A percentile compares a stretch with the other conserved stretches of the same genome.
Evolutionary conservation across 2,113 vertebrate genomes (phyloP).

Genomic region (Oreochromis niloticus): DNA sequence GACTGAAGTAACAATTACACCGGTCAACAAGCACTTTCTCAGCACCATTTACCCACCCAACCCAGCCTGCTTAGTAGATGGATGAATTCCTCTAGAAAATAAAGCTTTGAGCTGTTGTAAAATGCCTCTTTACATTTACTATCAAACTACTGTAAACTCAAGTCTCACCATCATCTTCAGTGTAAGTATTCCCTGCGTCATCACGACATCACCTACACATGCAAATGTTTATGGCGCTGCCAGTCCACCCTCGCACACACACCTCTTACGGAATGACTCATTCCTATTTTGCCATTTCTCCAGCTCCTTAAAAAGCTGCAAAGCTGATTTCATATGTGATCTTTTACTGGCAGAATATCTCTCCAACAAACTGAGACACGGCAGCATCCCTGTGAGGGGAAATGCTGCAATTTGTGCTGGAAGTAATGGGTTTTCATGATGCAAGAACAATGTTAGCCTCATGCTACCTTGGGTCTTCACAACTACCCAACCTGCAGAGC

Average conservation of each 20-base stretch:
- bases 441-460: neutral
- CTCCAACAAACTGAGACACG: neutral
- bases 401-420: neutral
- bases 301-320: slow-evolving; percentile 6
- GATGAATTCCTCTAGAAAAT: neutral
- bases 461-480: neutral
- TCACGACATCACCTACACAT: neutral
- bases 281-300: slow-evolving; percentile 3
- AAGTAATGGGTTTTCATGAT: slow-evolving; percentile 17
- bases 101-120: neutral
- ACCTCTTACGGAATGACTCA: slow-evolving; percentile 7
- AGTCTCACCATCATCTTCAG: neutral
- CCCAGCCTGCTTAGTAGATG: neutral
- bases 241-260: neutral
- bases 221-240: neutral
- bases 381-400: neutral
- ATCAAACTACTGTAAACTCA: neutral
- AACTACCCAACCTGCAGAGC: neutral
- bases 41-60: neutral
- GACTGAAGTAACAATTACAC: neutral
- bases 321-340: neutral
- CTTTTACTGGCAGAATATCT: neutral
- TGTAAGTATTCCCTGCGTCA: neutral
- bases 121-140: neutral
- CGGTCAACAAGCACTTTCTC: neutral